Percentiles rank a stretch among this genome's conserved stretches.
Evolutionary conservation across 2,113 vertebrate species (phyloP).

Genomic region (Pterocles burchelli): DNA sequence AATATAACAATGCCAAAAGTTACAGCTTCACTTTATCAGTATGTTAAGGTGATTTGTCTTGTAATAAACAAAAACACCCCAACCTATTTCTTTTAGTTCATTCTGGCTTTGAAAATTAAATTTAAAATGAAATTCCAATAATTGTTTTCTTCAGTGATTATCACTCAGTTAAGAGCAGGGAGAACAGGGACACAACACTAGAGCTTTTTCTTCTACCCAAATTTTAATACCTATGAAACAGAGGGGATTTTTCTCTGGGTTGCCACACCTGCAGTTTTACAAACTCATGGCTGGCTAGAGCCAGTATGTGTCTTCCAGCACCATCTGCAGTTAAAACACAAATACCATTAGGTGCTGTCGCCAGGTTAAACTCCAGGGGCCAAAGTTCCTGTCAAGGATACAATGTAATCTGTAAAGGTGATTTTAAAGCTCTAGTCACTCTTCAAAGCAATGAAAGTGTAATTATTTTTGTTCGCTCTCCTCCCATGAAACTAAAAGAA

Average conservation of each 20-base stretch:
- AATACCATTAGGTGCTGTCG: background rate
- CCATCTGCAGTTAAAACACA: slow-evolving; percentile 20
- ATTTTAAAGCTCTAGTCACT: background rate
- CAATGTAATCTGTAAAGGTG: background rate
- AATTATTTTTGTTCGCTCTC: background rate
- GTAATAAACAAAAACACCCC: background rate
- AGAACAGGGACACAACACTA: too few species aligned
- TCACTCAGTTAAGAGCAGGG: background rate
- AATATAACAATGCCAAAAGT: background rate
- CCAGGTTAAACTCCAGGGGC: background rate
- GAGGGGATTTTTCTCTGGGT: background rate
- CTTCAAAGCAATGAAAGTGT: background rate
- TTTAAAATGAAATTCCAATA: background rate
- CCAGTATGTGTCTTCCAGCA: background rate
- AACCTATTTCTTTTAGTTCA: background rate
- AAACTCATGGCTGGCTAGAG: background rate
- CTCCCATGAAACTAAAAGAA: background rate
- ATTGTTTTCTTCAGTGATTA: background rate
- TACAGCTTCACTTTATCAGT: background rate
- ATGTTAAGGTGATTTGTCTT: background rate
- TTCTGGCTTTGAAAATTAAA: background rate
- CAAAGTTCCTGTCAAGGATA: background rate
- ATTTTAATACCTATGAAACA: background rate
- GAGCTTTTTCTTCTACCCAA: background rate
- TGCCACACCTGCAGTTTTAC: background rate